These are phyloP conservation scores for Drosophila subsilvestris DNA, from an alignment of 2,888 invertebrate species.

Conservation along the genomic window DNA sequence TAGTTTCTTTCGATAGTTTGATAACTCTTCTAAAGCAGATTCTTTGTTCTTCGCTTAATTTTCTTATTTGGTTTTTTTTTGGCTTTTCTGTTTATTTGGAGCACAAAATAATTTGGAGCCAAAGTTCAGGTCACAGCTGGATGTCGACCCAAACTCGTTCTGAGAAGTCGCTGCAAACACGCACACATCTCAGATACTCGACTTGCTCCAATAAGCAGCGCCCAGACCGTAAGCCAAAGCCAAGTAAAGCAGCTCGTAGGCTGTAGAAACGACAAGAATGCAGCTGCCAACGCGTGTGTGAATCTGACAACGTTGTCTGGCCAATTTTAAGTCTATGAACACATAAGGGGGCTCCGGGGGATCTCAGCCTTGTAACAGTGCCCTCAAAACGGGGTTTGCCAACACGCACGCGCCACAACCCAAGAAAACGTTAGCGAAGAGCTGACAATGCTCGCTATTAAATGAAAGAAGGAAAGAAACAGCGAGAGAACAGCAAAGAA, in stretches of 20 bases:
- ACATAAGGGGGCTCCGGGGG: constrained; percentile 10
- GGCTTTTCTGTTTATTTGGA: constrained; percentile 13
- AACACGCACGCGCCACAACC: constrained; percentile 66
- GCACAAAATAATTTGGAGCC: constrained; percentile 13
- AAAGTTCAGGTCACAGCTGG: constrained; percentile 65
- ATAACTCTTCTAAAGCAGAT: neutral
- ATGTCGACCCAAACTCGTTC: constrained; percentile 54
- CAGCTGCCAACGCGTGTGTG: constrained; percentile 66
- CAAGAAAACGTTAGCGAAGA: constrained; percentile 16
- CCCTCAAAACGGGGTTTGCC: constrained; percentile 78
- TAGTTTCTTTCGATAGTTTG: no score
- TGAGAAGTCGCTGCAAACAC: constrained; percentile 38
- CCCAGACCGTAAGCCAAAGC: constrained; percentile 48
- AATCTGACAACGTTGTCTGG: constrained; percentile 56
- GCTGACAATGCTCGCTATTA: constrained; percentile 18
- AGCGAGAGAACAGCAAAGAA: constrained; percentile 27
- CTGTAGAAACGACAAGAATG: constrained; percentile 49
- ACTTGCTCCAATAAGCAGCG: constrained; percentile 70
- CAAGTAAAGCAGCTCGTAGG: constrained; percentile 53
- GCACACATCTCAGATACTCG: constrained; percentile 39
- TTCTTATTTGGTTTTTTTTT: neutral
- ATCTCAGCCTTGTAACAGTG: constrained; percentile 80
- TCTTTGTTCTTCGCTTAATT: neutral
- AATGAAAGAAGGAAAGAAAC: constrained; percentile 41
- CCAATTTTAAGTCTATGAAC: constrained; percentile 53